Evolutionary conservation across 2,797 vertebrate species (phyloP), one percentile per base, ranked within the genome.

Genomic region (Pseudotriccus pelzelni): DNA sequence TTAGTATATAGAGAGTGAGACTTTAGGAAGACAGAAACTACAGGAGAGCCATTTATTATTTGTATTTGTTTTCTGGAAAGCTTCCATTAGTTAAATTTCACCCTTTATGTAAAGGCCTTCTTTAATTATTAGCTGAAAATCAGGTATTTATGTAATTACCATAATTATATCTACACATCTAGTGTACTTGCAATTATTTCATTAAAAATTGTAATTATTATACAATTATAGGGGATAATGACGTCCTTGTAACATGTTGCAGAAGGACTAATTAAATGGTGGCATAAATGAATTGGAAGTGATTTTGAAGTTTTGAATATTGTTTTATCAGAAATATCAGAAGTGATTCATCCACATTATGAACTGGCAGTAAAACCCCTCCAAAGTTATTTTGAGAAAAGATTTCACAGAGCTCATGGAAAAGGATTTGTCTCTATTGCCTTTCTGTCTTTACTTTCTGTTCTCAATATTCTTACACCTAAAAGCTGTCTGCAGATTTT

Each of bases 131-230:
- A 96, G 75, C 79, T 95, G 89, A 94, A 96, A 97, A 95, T 95
- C 96, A 97, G 97, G 96, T 97, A 97, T 97, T 97, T 97, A 97
- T 95, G 89, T 96, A 97, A 97, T 97, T 97, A 97, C 44, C 60
- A 17, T 97, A 97, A 97, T 97, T 97, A 97, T 95, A 97, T 91
- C 96, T 96, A 96, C 96, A 95, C 52, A 96, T 96, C 87, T 95
- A 94, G 90, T 96, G 92, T 97, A 95, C 94, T 96, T 96, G 90
- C 91, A 97, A 97, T 97, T 97, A 97, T 97, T 97, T 97, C 94
- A 97, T 97, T 97, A 97, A 97, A 97, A 97, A 95, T 96, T 73
- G 82, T 95, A 97, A 96, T 97, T 96, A 96, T 97, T 92, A 93
- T 94, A 89, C 95, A 96, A 95, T 97, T 97, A 96, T 94, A 93